A percentile compares a stretch with the other conserved stretches of the same genome.
phyloP scores from a whole-genome alignment of 92 coral and sea anemone species.

The Bergia puertoricense region DNA sequence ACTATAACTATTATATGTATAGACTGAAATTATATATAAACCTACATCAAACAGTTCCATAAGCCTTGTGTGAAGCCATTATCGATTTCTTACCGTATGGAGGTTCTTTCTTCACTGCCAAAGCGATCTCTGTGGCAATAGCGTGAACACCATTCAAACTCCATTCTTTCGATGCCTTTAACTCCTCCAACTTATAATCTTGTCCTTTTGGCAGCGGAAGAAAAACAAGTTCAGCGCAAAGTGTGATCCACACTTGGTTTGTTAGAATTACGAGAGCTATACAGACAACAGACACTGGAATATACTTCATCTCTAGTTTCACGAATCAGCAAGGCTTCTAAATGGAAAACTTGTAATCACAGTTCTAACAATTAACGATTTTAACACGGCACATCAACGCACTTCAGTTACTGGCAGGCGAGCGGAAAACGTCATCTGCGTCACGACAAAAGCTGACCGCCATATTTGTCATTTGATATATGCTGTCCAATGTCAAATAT shows the following conservation, averaged over 20 bases:
- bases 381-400: neutral
- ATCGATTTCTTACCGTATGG: conserved; percentile 62
- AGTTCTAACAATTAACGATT: neutral
- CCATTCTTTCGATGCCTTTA: conserved; percentile 26
- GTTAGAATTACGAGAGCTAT: neutral
- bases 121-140: conserved; percentile 61
- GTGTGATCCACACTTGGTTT: neutral
- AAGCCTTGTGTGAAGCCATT: neutral
- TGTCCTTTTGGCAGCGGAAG: conserved; percentile 56
- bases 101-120: conserved; percentile 53
- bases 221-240: conserved; percentile 16
- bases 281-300: neutral
- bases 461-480: neutral
- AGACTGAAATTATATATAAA: neutral
- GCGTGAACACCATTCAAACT: conserved; percentile 50
- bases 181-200: conserved; percentile 49
- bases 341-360: neutral
- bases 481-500: neutral
- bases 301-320: neutral
- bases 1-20: too few relatives aligned
- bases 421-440: conserved; percentile 15
- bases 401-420: neutral
- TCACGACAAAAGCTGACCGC: neutral
- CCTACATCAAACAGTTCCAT: neutral
- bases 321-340: neutral